These are phyloP conservation scores for Scaptomyza parva DNA, from an alignment of 2,888 invertebrate genomes.

Conservation along the genomic window DNA sequence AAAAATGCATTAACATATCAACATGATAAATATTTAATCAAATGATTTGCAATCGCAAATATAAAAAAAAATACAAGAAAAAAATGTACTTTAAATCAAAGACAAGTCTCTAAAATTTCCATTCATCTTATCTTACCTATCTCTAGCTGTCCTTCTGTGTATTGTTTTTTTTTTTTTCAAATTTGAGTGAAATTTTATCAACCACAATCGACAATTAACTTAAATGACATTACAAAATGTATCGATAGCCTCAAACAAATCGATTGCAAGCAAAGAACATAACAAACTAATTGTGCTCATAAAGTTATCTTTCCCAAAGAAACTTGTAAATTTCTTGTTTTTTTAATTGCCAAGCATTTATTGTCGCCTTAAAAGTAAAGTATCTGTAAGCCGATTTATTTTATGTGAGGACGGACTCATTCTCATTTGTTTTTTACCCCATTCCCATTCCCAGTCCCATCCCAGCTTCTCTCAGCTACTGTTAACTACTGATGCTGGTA, in stretches of 20 bases:
- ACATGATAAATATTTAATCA: conserved; percentile 1
- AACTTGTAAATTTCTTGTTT: neutral
- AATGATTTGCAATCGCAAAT: neutral
- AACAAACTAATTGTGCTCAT: neutral
- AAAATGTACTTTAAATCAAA: too few species aligned
- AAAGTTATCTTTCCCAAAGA: neutral
- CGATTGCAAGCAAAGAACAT: neutral
- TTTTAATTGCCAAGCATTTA: conserved; percentile 21
- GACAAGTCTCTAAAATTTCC: neutral
- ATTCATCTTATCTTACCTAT: neutral
- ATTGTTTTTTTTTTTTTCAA: neutral
- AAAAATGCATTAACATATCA: neutral
- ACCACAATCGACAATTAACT: neutral
- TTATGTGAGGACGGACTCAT: conserved; percentile 20
- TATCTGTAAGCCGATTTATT: conserved; percentile 39
- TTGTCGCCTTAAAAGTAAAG: conserved; percentile 10
- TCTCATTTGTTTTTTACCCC: neutral
- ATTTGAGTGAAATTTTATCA: neutral
- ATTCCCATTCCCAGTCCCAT: too few species aligned
- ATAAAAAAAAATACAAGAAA: too few species aligned
- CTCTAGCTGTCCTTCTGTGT: too few species aligned
- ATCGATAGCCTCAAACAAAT: neutral
- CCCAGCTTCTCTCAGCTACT: neutral
- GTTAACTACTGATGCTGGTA: neutral
- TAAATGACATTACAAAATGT: neutral